phyloP scores from a whole-genome alignment of 2,888 invertebrate genomes.

The Zygaena filipendulae region DNA sequence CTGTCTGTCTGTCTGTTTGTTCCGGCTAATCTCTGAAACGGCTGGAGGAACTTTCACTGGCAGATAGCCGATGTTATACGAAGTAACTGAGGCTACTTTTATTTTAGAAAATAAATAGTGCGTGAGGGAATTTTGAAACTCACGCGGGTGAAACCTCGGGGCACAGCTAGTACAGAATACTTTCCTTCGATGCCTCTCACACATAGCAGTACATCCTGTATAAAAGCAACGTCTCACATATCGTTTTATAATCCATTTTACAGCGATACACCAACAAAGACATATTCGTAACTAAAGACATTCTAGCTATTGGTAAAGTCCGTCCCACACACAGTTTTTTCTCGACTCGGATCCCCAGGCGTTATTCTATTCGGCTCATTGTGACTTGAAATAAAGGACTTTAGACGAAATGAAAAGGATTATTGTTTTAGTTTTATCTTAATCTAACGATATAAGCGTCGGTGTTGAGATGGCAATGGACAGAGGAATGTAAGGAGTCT shows the following conservation, averaged over 20 bases:
- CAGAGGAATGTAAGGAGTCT: too few relatives aligned
- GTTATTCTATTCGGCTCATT: slow-evolving; percentile 41
- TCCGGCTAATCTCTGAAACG: too few relatives aligned
- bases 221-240: slow-evolving; percentile 25
- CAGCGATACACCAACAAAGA: slow-evolving; percentile 19
- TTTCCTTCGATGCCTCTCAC: too few relatives aligned
- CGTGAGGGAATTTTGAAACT: too few relatives aligned
- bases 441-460: slow-evolving; percentile 56
- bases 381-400: slow-evolving; percentile 51
- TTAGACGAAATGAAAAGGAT: slow-evolving; percentile 57
- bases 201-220: too few relatives aligned
- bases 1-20: too few relatives aligned
- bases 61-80: too few relatives aligned
- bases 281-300: slow-evolving; percentile 27
- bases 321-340: slow-evolving; percentile 46
- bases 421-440: slow-evolving; percentile 68
- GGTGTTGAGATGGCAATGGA: slow-evolving; percentile 34
- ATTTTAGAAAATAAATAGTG: too few relatives aligned
- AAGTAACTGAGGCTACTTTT: too few relatives aligned
- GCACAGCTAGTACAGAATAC: too few relatives aligned
- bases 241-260: slow-evolving; percentile 27
- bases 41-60: too few relatives aligned
- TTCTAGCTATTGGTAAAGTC: slow-evolving; percentile 29
- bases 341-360: slow-evolving; percentile 38
- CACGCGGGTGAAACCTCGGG: too few relatives aligned